phyloP scores from a whole-genome alignment of 2,888 invertebrate genomes.

The Caenorhabditis imperialis region DNA sequence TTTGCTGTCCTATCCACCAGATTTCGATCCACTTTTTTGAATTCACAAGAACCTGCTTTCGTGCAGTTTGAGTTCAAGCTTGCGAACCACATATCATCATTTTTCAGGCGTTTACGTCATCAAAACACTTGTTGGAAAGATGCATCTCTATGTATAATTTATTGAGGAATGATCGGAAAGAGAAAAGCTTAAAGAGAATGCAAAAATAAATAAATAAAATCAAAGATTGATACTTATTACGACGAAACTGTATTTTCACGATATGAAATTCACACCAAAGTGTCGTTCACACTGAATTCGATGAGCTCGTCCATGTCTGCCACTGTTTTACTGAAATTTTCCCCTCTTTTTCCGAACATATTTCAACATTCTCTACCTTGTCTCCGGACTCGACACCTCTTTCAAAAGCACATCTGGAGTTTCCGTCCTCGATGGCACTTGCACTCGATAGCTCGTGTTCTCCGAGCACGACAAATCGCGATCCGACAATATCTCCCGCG shows the following conservation, averaged over 20 bases:
- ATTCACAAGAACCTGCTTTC: too few species aligned
- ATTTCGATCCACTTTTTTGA: too few species aligned
- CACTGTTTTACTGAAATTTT: conserved; percentile 26
- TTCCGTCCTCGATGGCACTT: conserved; percentile 18
- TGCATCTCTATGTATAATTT: conserved; percentile 45
- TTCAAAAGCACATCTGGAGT: conserved; percentile 39
- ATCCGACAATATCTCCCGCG: conserved; percentile 1
- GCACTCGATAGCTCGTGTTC: conserved; percentile 18
- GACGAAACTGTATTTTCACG: neutral
- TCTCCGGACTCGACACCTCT: conserved; percentile 40
- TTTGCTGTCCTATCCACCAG: too few species aligned
- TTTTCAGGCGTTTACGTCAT: conserved; percentile 40
- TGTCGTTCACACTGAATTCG: conserved; percentile 48
- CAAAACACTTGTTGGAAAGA: conserved; percentile 36
- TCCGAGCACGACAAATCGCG: conserved; percentile 11
- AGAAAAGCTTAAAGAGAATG: conserved; percentile 21
- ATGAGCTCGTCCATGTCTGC: conserved; percentile 32
- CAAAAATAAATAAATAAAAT: too few species aligned
- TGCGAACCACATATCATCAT: conserved; percentile 40
- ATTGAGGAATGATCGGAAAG: conserved; percentile 31
- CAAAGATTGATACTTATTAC: too few species aligned
- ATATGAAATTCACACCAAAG: conserved; percentile 22
- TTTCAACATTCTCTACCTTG: conserved; percentile 1
- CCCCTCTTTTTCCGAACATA: neutral
- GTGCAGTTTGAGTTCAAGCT: too few species aligned